A percentile compares a stretch with the other conserved stretches of the same genome.
Evolutionary conservation across 2,797 vertebrate species (phyloP).

Genomic region (Phoeniculus purpureus): DNA sequence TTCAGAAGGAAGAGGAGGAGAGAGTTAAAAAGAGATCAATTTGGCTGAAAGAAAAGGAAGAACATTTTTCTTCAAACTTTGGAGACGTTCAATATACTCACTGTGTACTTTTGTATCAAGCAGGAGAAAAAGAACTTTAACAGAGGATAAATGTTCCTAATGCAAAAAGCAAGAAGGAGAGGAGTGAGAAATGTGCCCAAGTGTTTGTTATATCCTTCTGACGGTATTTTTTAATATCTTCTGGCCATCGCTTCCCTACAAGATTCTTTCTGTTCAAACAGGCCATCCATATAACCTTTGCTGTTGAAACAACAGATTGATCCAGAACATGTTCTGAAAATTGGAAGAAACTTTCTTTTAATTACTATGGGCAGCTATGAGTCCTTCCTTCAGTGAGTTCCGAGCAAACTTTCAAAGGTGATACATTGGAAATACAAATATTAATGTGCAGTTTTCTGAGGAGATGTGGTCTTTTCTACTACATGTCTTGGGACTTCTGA

Average conservation of each 20-base stretch:
- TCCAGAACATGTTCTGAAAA: not conserved
- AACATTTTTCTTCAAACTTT: not conserved
- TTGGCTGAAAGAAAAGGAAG: not conserved
- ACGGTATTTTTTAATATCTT: not conserved
- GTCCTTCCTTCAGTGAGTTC: not conserved
- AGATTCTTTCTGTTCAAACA: not conserved
- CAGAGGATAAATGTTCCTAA: not conserved
- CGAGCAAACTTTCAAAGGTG: not conserved
- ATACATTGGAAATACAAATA: not conserved
- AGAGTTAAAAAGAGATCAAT: not conserved
- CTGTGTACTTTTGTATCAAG: not conserved
- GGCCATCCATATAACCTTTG: not conserved
- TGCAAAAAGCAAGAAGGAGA: not conserved
- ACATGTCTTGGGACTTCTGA: not conserved
- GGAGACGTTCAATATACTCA: not conserved
- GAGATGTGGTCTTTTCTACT: not conserved
- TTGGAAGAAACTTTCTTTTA: not conserved
- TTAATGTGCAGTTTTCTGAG: not conserved
- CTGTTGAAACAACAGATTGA: not conserved
- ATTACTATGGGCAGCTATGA: not conserved
- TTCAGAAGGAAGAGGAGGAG: not conserved
- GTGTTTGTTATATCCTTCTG: not conserved
- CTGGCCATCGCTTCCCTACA: not conserved
- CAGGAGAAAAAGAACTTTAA: not conserved
- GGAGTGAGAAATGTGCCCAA: not conserved